Base-by-base conservation (phyloP, 64 coral and sea anemone genomes). In the Porites lutea region DNA sequence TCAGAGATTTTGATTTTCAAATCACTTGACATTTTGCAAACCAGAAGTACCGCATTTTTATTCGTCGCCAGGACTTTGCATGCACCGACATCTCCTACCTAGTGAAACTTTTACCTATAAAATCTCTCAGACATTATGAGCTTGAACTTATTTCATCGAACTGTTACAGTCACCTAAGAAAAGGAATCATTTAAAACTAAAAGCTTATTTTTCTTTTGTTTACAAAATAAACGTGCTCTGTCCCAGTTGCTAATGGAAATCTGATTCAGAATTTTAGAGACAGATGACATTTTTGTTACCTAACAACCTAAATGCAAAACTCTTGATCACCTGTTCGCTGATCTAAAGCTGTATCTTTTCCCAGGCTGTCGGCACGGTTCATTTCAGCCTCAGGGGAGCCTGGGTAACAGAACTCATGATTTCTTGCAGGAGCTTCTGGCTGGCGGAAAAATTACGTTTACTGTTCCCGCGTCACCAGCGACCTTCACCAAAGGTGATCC, bases 321-420 rank as follows among this genome's bases (percentile, higher is more conserved):
- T 14, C 21, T 63, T 21, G 23, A 64, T 14, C 49, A 49, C 18
- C 2, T 78, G 46, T 7, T 82, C 20, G 18, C 16, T 60, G 21
- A 80, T 21, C 78, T 61, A 49, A 78, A 62, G 59, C 19, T 52
- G 5, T 80, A 23, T 61, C 62, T 82, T 71, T 88, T 23, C 59
- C 58, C 21, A 96, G 95, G 95, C 15, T 97, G 95, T 67, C 91
- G 92, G 14, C 95, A 97, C 13, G 95, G 95, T 60, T 97, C 95
- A 89, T 97, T 97, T 78, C 95, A 97, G 62, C 95, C 92, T 23
- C 76, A 83, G 20, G 95, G 82, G n/a, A 97, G 92, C 79, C 82
- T 97, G 44, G 86, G 87, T 74, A 92, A 75, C 50, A 83, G 82
- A 74, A 88, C 72, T 20, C 69, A 94, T 73, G 95, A 97, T 74